Evolutionary conservation across 1,140 invertebrate species (phyloP).

Genomic region (Cepaea nemoralis): DNA sequence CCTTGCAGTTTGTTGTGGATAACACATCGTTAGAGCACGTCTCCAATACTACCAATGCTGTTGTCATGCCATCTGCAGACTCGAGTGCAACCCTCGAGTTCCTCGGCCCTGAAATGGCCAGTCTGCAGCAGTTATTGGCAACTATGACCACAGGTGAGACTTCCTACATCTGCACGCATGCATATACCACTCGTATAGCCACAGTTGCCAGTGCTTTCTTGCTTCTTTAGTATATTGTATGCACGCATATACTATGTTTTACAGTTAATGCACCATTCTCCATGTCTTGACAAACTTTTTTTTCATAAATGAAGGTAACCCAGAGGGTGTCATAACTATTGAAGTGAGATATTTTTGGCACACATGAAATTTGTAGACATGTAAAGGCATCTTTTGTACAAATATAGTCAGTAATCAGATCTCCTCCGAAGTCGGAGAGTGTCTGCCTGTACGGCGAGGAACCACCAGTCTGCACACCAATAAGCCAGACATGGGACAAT

Average conservation of each 20-base stretch:
- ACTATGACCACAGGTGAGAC: constrained; percentile 69
- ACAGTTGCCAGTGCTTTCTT: not conserved
- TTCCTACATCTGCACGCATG: constrained; percentile 25
- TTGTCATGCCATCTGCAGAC: constrained; percentile 18
- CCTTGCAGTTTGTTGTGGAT: constrained; percentile 39
- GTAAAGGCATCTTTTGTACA: no score
- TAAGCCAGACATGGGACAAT: no score
- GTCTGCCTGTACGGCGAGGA: no score
- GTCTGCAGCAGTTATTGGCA: constrained; percentile 75
- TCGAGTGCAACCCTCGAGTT: constrained; percentile 63
- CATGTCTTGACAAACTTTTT: no score
- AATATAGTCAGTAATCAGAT: no score
- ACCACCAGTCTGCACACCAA: no score
- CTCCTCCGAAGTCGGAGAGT: no score
- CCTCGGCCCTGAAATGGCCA: constrained; percentile 74
- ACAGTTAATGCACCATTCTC: no score
- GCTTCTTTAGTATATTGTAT: constrained; percentile 9
- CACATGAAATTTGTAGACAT: no score
- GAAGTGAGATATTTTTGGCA: no score
- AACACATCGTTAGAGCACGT: constrained; percentile 19
- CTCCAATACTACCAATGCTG: not conserved
- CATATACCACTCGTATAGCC: not conserved
- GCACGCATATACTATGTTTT: not conserved
- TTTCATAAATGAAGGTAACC: no score
- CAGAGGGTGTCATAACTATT: no score